Percentiles rank a stretch among this genome's conserved stretches.
phyloP scores from a whole-genome alignment of 2,888 invertebrate species.

The Formica aserva region DNA sequence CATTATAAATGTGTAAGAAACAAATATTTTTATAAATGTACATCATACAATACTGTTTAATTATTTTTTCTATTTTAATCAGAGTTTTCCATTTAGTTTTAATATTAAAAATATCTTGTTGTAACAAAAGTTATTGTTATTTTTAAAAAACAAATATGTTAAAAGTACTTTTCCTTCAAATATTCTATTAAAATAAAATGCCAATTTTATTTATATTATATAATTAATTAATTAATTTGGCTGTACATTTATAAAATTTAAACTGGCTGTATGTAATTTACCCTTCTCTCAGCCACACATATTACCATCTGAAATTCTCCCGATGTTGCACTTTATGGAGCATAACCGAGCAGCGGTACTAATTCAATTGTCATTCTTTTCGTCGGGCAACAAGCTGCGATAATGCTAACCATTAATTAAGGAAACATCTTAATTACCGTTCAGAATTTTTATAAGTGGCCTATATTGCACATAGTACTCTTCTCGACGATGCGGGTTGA shows the following conservation, averaged over 20 bases:
- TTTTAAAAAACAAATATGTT: not conserved
- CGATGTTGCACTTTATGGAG: constrained; percentile 71
- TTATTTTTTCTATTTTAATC: not conserved
- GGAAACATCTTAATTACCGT: constrained; percentile 78
- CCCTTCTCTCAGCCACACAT: constrained; percentile 26
- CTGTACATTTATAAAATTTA: not conserved
- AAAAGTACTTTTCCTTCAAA: not conserved
- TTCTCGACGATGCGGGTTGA: constrained; percentile 52
- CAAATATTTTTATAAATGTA: not conserved
- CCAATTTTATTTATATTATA: not conserved
- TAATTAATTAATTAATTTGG: constrained; percentile 12
- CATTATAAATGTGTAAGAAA: not conserved
- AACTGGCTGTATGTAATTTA: constrained; percentile 55
- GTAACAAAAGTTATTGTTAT: not conserved
- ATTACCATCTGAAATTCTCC: constrained; percentile 52
- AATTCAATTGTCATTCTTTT: constrained; percentile 74
- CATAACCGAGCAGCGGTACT: constrained; percentile 74
- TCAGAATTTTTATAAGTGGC: constrained; percentile 76
- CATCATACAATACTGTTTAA: not conserved
- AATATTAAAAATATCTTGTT: not conserved
- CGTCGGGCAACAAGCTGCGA: constrained; percentile 54
- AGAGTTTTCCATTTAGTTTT: not conserved
- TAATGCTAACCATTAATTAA: constrained; percentile 75
- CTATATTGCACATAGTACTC: constrained; percentile 53
- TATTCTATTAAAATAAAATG: not conserved